A percentile compares a stretch with the other conserved stretches of the same genome.
Evolutionary conservation across 2,888 invertebrate species (phyloP).

Genomic region (Stictocephala bisonia): DNA sequence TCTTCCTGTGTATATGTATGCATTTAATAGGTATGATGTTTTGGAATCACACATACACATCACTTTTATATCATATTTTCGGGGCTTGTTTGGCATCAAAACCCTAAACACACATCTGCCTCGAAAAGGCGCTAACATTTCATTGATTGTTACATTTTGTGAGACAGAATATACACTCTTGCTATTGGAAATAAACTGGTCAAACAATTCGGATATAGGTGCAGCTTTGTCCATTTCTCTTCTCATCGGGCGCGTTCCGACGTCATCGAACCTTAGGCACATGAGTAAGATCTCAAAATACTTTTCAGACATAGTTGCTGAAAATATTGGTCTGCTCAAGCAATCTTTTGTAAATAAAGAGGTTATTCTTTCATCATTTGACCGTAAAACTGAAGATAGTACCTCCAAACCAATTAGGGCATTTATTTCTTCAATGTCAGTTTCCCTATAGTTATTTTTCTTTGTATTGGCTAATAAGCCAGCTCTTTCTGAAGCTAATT

Average conservation of each 20-base stretch:
- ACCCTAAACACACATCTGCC: constrained; percentile 51
- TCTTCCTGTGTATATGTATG: constrained; percentile 59
- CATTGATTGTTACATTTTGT: constrained; percentile 28
- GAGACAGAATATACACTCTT: constrained; percentile 31
- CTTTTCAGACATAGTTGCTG: constrained; percentile 42
- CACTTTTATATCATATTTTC: constrained; percentile 57
- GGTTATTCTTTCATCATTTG: constrained; percentile 3
- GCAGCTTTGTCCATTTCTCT: constrained; percentile 10
- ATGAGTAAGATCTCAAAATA: constrained; percentile 25
- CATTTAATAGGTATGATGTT: constrained; percentile 56
- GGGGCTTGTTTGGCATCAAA: constrained; percentile 57
- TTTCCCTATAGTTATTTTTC: constrained; percentile 35
- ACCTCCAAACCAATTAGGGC: constrained; percentile 40
- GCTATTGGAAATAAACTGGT: background rate
- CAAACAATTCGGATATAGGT: constrained; percentile 17
- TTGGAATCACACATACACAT: constrained; percentile 54
- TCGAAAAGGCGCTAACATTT: constrained; percentile 39
- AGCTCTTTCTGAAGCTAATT: background rate
- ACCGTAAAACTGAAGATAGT: constrained; percentile 3
- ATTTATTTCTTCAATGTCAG: constrained; percentile 40
- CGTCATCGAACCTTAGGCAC: constrained; percentile 34
- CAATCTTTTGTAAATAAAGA: constrained; percentile 38
- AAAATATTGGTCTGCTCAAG: constrained; percentile 16
- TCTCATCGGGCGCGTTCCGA: background rate
- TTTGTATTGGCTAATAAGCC: constrained; percentile 9